Conservation (phyloP, 1,140 invertebrate species). For the Littorina saxatilis region DNA sequence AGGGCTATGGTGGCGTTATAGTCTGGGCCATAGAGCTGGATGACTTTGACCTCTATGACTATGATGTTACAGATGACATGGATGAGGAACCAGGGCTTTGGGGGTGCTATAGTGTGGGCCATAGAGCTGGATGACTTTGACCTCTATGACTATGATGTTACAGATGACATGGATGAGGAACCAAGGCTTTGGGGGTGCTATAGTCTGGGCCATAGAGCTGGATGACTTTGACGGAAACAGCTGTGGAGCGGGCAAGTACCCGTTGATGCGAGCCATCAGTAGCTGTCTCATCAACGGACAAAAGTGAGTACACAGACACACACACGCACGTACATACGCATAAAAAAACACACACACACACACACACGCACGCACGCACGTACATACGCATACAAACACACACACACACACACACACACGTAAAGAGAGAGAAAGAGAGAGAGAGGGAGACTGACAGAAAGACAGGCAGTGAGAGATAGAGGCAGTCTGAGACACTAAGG, state of each 20-base stretch:
- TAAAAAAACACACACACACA: constrained; percentile 28
- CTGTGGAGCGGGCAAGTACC: constrained; percentile 66
- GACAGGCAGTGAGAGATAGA: too few species aligned
- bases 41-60: too few species aligned
- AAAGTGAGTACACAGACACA: constrained; percentile 27
- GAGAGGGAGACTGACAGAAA: too few species aligned
- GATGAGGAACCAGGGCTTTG: too few species aligned
- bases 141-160: too few species aligned
- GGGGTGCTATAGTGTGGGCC: constrained; percentile 97
- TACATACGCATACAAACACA: constrained; percentile 1
- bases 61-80: constrained; percentile 45
- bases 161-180: constrained; percentile 32
- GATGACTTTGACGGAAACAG: constrained; percentile 75
- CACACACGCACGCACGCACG: constrained; percentile 22
- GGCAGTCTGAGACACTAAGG: too few species aligned
- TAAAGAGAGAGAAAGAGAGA: too few species aligned
- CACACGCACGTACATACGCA: constrained; percentile 10
- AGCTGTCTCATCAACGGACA: constrained; percentile 18
- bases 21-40: constrained; percentile 97
- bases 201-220: constrained; percentile 98
- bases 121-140: constrained; percentile 87
- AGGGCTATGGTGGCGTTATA: constrained; percentile 96
- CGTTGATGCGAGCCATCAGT: constrained; percentile 76
- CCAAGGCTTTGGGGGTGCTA: constrained; percentile 93
- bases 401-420: too few species aligned